These are phyloP conservation scores for Girardinus metallicus DNA, from an alignment of 2,797 vertebrate genomes.

Conservation along the genomic window DNA sequence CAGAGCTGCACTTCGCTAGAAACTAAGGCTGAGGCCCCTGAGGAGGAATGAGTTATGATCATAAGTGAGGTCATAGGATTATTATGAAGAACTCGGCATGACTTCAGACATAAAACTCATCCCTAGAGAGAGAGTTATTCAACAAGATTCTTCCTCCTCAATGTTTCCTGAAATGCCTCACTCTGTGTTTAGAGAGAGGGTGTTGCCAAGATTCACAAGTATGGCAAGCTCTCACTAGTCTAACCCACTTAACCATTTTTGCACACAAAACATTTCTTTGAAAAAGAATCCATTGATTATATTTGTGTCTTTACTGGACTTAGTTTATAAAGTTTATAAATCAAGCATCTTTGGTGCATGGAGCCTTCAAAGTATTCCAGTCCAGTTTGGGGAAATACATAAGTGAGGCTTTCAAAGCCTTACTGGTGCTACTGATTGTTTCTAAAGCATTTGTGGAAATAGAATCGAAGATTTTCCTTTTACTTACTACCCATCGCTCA, in stretches of 20 bases:
- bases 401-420: background rate
- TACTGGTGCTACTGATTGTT: background rate
- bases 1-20: slow-evolving; percentile 45
- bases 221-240: no score
- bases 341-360: background rate
- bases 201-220: background rate
- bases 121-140: slow-evolving; percentile 1
- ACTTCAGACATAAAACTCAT: slow-evolving; percentile 26
- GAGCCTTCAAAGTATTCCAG: background rate
- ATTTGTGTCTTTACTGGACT: no score
- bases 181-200: slow-evolving; percentile 18
- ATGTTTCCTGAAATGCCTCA: slow-evolving; percentile 47
- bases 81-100: slow-evolving; percentile 29
- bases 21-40: slow-evolving; percentile 7
- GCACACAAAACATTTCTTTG: no score
- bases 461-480: background rate
- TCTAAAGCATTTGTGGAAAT: background rate
- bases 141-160: slow-evolving; percentile 13
- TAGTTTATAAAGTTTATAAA: background rate
- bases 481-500: background rate
- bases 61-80: slow-evolving; percentile 43
- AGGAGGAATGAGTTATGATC: slow-evolving; percentile 23
- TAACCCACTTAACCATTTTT: no score
- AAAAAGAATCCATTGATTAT: no score
- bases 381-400: background rate